A percentile compares a stretch with the other conserved stretches of the same genome.
Conservation (phyloP, 2,797 vertebrate species). For the Pipistrellus pipistrellus region DNA sequence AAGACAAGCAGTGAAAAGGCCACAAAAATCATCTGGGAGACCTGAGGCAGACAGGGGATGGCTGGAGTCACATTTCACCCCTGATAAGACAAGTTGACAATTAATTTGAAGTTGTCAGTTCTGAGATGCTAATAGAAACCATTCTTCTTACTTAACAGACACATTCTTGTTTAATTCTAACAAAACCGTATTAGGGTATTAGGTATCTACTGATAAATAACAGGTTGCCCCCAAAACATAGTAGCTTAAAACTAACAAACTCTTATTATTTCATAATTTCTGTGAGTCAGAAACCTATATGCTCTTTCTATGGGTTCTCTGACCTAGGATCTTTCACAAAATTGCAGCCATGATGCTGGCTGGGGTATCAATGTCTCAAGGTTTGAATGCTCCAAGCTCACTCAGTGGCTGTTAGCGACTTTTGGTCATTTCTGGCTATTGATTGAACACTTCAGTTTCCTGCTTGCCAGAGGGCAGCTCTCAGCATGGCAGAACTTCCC, state of each 20-base stretch:
- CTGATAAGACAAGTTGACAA: background rate
- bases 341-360: fast-evolving
- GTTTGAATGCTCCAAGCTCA: background rate
- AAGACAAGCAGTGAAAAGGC: background rate
- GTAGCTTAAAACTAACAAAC: background rate
- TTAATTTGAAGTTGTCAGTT: background rate
- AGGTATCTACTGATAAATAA: background rate
- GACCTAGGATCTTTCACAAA: background rate
- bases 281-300: background rate
- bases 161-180: background rate
- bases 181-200: background rate
- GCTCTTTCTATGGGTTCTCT: background rate
- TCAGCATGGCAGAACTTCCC: background rate
- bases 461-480: background rate
- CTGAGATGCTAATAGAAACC: background rate
- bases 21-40: background rate
- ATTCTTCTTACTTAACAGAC: background rate
- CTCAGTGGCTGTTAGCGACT: background rate
- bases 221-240: background rate
- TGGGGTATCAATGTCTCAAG: background rate
- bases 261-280: background rate
- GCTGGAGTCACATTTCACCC: background rate
- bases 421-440: background rate
- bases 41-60: background rate
- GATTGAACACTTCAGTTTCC: background rate